Conservation (phyloP, 2,113 vertebrate genomes). For the Eulemur rufifrons region DNA sequence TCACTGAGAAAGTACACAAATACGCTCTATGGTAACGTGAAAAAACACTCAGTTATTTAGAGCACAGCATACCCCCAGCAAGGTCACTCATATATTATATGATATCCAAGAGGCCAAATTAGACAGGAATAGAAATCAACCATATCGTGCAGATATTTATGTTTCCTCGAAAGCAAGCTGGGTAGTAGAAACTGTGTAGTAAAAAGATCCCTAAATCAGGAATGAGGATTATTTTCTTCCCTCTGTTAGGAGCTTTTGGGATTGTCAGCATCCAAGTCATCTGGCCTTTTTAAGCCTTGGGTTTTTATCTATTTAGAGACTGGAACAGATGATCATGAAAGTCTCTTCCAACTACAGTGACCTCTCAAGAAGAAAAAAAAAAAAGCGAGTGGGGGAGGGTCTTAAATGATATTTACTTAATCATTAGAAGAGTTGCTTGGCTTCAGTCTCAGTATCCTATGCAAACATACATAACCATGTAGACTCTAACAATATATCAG, state of each 20-base stretch:
- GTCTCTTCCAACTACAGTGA: not conserved
- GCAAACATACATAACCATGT: not conserved
- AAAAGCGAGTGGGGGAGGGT: not conserved
- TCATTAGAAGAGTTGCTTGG: not conserved
- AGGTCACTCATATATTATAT: not conserved
- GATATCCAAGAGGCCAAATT: not conserved
- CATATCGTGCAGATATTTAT: not conserved
- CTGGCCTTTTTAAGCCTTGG: not conserved
- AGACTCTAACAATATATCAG: not conserved
- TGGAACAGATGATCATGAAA: not conserved
- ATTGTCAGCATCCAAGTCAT: not conserved
- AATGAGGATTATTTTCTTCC: not conserved
- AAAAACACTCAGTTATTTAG: not conserved
- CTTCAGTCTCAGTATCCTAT: not conserved
- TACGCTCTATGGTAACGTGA: not conserved
- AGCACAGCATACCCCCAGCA: not conserved
- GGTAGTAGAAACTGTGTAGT: not conserved
- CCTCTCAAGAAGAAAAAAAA: not conserved
- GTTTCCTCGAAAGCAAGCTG: not conserved
- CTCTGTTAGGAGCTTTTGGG: not conserved
- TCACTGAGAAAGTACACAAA: not conserved
- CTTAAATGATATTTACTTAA: not conserved
- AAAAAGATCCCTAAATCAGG: not conserved
- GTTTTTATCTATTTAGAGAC: conserved; percentile 22
- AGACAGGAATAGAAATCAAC: not conserved